Evolutionary conservation across 2,797 vertebrate genomes (phyloP).

Genomic region (Podarcis lilfordi): DNA sequence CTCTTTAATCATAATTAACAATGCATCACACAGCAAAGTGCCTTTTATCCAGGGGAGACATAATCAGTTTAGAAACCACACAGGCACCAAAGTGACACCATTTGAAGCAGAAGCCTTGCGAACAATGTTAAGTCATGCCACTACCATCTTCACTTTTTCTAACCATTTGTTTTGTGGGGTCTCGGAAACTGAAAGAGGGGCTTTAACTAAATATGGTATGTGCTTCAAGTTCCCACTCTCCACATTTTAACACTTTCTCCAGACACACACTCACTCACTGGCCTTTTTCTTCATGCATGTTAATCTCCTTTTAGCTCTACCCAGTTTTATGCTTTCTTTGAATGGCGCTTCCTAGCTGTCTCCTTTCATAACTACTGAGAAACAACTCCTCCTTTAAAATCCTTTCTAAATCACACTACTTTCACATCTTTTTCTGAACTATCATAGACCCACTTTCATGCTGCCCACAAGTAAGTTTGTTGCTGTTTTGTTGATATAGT

Average conservation of each 20-base stretch:
- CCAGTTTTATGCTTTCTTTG: neutral
- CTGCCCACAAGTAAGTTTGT: neutral
- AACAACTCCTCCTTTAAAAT: neutral
- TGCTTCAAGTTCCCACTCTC: neutral
- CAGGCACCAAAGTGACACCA: neutral
- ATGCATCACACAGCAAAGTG: neutral
- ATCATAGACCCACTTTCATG: neutral
- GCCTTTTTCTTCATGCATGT: neutral
- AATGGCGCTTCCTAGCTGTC: neutral
- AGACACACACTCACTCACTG: no score
- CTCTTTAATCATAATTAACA: neutral
- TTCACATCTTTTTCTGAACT: neutral
- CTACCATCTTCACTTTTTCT: neutral
- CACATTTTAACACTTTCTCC: neutral
- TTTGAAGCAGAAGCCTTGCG: neutral
- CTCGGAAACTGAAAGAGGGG: neutral
- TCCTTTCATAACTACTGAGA: neutral
- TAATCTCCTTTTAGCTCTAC: neutral
- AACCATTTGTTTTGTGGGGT: neutral
- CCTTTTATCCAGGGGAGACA: neutral
- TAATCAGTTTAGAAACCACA: conserved; percentile 5
- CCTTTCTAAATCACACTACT: neutral
- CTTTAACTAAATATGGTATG: neutral
- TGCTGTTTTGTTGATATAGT: neutral
- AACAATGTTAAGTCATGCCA: neutral